Conservation (phyloP, 2,113 vertebrate species). For the Anser brachyrhynchus region DNA sequence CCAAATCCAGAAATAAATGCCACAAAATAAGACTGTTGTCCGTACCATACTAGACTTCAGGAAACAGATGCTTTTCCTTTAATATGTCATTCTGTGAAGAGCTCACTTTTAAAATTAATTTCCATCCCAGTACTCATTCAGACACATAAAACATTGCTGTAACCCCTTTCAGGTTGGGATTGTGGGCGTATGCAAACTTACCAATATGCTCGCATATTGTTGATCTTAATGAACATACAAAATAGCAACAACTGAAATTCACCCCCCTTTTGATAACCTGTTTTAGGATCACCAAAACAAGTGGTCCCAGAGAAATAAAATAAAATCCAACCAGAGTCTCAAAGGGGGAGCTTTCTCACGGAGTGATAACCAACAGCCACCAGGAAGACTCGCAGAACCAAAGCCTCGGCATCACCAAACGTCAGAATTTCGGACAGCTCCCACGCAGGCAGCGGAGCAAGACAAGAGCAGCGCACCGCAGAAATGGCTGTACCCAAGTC, state of each 20-base stretch:
- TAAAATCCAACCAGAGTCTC: not conserved
- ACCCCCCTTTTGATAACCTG: not conserved
- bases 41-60: not conserved
- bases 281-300: constrained; percentile 64
- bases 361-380: not conserved
- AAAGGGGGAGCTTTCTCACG: not conserved
- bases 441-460: not conserved
- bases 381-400: not conserved
- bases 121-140: not conserved
- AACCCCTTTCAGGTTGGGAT: not conserved
- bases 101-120: not conserved
- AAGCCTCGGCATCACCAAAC: not conserved
- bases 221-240: not conserved
- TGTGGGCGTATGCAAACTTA: not conserved
- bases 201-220: not conserved
- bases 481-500: not conserved
- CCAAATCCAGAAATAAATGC: not conserved
- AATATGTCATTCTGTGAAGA: not conserved
- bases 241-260: not conserved
- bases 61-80: not conserved
- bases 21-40: not conserved
- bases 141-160: not conserved
- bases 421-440: not conserved
- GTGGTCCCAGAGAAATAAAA: not conserved
- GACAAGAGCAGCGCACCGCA: not conserved